Evolutionary conservation across 2,888 invertebrate genomes (phyloP), one percentile per base, ranked within the genome.

Genomic region (Meteorus colon): DNA sequence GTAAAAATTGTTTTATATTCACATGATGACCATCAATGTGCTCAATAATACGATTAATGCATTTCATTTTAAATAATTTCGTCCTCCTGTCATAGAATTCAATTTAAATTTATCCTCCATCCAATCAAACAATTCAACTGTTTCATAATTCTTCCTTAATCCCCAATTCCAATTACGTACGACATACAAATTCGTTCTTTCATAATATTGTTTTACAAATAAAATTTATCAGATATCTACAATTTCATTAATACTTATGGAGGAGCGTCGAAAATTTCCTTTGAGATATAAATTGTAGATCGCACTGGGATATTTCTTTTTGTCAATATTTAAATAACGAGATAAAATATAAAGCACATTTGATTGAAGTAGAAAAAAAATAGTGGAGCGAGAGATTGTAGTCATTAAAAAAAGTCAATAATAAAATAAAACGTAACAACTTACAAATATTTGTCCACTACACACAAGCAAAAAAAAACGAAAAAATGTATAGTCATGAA

Each of bases 401-500:
- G 19, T 60, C 59, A 31, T 55, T 77, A 63, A 59, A 59, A 41
- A 75, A 72, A 45, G 67, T 70, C 59, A 73, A 65, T 37, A 74
- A 76, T 73, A 60, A 66, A 45, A 68, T 62, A 70, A 68, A 75
- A 74, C 77, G 10, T 73, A 70, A 78, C 73, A 75, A 60, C 34
- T 73, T 55, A 73, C 27, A 71, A 74, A 70, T 55, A 63, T 70
- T 55, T 51, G 31, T 60, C 63, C 45, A n/a, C 45, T 74, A 72
- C 66, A 41, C 66, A 45, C 66, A 6, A 24, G 65, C 24, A 68
- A 73, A 74, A 70, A 62, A 65, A 65, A 41, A 41, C 12, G 34
- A 34, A 62, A 45, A 60, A 75, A 77, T 71, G 63, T 55, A 69
- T 65, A 75, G 70, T 71, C 68, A 73, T 76, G 72, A 75, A 77